These are phyloP conservation scores for Leucophenga varia DNA, from an alignment of 1,140 invertebrate genomes.

Conservation along the genomic window DNA sequence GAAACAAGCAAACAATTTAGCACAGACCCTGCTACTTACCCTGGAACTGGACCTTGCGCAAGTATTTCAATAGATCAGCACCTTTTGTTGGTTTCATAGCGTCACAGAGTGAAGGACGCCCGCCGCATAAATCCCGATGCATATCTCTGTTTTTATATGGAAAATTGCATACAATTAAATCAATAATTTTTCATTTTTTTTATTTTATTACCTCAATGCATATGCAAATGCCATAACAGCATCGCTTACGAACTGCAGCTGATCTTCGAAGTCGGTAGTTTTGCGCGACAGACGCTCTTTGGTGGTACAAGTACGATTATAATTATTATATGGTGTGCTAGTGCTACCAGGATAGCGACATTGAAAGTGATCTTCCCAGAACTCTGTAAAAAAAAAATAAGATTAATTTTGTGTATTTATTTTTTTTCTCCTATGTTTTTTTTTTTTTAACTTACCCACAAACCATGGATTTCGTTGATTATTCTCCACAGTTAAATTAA, in stretches of 20 bases:
- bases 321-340: slow-evolving; percentile 80
- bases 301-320: slow-evolving; percentile 68
- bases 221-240: slow-evolving; percentile 90
- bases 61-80: slow-evolving; percentile 75
- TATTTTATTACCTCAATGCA: slow-evolving; percentile 70
- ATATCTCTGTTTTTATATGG: slow-evolving; percentile 67
- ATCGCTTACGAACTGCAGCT: slow-evolving; percentile 90
- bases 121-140: slow-evolving; percentile 77
- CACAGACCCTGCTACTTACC: slow-evolving; percentile 61
- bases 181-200: neutral
- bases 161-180: neutral
- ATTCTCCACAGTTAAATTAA: slow-evolving; percentile 79
- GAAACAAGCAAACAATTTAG: slow-evolving; percentile 5
- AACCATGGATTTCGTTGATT: slow-evolving; percentile 93
- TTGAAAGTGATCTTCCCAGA: slow-evolving; percentile 90
- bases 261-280: slow-evolving; percentile 83
- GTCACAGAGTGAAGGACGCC: slow-evolving; percentile 73
- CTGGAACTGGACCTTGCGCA: slow-evolving; percentile 80
- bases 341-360: slow-evolving; percentile 78
- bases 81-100: slow-evolving; percentile 88
- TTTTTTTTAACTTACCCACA: slow-evolving; percentile 68
- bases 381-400: slow-evolving; percentile 66
- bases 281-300: slow-evolving; percentile 70
- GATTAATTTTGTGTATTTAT: no score
- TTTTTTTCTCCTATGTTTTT: neutral